Base-by-base conservation (phyloP, 2,113 vertebrate species). In the Leucosticte australis region DNA sequence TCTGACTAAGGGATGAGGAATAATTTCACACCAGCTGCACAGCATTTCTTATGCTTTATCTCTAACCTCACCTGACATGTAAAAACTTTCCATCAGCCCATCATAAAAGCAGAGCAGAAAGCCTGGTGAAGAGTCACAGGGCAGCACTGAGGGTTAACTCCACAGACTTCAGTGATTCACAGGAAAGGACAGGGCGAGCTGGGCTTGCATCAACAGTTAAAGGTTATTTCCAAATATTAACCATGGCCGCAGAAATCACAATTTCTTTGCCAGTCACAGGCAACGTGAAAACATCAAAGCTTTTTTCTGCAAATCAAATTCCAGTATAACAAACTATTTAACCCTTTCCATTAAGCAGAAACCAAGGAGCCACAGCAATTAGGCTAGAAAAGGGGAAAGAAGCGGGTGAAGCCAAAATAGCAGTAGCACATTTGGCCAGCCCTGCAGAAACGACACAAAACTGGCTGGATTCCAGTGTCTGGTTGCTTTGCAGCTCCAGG, bases 141-240 rank as follows among this genome's bases (percentile, higher is more conserved):
- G 9, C 42, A n/a, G 44, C 63, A 6, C 0, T n/a, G n/a, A 46
- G n/a, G 65, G 63, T 73, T 87, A n/a, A 55, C 79, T 64, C 49
- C 53, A 35, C n/a, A 76, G 19, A 14, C 23, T 33, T 62, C 71
- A 74, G 47, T 11, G 80, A 85, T 56, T 90, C 60, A 52, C 22
- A 17, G 44, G 39, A 50, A 71, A 77, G 57, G 52, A 78, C 21
- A 79, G 39, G 8, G 63, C 2, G 1, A 90, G 44, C 44, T 63
- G 68, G 4, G 2, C 47, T 75, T 60, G 56, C 76, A 75, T 19
- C 41, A 83, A 63, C 52, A 35, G 70, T 47, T 94, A 59, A 88
- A 59, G 63, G 80, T 22, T 75, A 63, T 74, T 92, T 79, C 75
- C 74, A 92, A 86, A 67, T 74, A 90, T 50, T 85, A 94, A 83